These are phyloP conservation scores for Ernsta delagoae DNA, from an alignment of 2,888 invertebrate genomes.

Conservation along the genomic window DNA sequence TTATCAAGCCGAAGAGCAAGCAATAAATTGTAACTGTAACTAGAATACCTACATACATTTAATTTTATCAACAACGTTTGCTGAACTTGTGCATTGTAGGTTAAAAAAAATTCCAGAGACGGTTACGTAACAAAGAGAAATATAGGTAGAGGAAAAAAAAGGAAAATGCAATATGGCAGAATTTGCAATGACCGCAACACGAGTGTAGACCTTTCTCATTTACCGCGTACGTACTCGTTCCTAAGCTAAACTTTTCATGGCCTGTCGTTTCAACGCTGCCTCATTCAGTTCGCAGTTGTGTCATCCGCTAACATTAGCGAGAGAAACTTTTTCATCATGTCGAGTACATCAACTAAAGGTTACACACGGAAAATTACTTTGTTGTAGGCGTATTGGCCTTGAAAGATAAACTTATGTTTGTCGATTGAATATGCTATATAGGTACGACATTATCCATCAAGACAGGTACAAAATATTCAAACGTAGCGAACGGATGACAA, in stretches of 20 bases:
- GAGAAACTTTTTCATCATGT: background rate
- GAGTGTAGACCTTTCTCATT: slow-evolving; percentile 12
- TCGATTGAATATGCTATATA: too few relatives aligned
- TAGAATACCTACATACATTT: too few relatives aligned
- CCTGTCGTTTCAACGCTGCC: background rate
- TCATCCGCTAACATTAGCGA: slow-evolving; percentile 1
- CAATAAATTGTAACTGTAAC: background rate
- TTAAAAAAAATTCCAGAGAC: background rate
- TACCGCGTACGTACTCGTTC: background rate
- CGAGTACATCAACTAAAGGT: background rate
- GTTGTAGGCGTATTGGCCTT: too few relatives aligned
- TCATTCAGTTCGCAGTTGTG: slow-evolving; percentile 3
- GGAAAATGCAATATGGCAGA: background rate
- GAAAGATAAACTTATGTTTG: too few relatives aligned
- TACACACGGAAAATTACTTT: background rate
- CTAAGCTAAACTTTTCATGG: slow-evolving; percentile 17
- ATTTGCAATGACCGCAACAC: slow-evolving; percentile 8
- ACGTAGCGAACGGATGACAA: too few relatives aligned
- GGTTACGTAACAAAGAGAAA: background rate
- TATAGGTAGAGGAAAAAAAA: background rate
- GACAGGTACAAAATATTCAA: too few relatives aligned
- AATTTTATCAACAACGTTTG: background rate
- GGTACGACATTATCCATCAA: too few relatives aligned
- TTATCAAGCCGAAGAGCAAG: background rate
- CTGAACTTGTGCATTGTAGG: background rate